Base-by-base conservation (phyloP, 2,888 invertebrate genomes). In the Netelia fuscicornis region DNA sequence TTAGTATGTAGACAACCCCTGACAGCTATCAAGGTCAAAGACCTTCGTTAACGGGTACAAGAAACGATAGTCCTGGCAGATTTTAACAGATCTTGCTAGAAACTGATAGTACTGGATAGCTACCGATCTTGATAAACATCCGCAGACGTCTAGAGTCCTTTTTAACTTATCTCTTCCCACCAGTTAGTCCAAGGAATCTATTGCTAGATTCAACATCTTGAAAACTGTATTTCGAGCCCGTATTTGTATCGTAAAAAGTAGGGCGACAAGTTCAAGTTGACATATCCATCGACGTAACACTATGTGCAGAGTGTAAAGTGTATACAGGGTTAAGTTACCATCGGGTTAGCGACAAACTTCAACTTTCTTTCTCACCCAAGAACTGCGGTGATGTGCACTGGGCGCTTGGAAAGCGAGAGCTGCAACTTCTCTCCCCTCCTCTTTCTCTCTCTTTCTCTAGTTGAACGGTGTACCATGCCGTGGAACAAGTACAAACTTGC, bases 381-480 rank as follows among this genome's bases (percentile, higher is more conserved):
- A 72, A 74, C 60, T 42, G 30, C 54, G 25, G 48, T 42, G 60
- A 65, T 76, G 60, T 58, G 52, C 62, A 64, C 37, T 67, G 42
- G 67, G 74, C 20, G 54, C 10, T 71, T n/a, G 68, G 56, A 78
- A 67, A 75, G 56, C n/a, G 68, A 20, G 68, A 80, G 58, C 54
- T 20, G 62, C 2, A 80, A 80, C 80, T 80, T 76, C 13, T 30
- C 44, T 20, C 77, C n/a, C 17, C 52, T 5, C 23, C 37, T n/a
- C 37, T 64, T 5, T 42, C 37, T n/a, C 37, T 10, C 56, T 56
- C 25, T 67, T 8, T 60, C 56, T 56, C 56, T 54, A 54, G 70
- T 75, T 67, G 64, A 82, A 75, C 67, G 85, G 79, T 71, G 78
- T 81, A 81, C 86, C 78, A 54, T 54, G 48, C 79, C 72, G 77